phyloP scores from a whole-genome alignment of 2,888 invertebrate genomes.

The Catocala nupta region DNA sequence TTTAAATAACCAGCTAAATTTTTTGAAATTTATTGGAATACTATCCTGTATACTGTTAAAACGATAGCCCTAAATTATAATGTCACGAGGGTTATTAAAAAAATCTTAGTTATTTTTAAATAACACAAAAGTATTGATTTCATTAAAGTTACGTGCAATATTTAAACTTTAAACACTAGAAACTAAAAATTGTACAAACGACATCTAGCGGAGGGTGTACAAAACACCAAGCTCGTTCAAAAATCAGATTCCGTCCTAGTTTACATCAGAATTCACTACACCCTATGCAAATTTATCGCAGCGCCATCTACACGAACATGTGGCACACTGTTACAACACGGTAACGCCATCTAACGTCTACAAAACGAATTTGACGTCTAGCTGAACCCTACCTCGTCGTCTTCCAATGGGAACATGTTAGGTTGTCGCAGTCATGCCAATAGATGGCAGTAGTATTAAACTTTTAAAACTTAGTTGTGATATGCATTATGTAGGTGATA shows the following conservation, averaged over 20 bases:
- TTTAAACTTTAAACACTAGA: conserved; percentile 1
- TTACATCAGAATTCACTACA: conserved; percentile 10
- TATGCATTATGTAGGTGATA: conserved; percentile 52
- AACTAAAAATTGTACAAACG: conserved; percentile 25
- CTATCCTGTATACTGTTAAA: conserved; percentile 37
- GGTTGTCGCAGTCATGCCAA: conserved; percentile 44
- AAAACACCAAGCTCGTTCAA: conserved; percentile 30
- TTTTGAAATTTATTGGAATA: conserved; percentile 48
- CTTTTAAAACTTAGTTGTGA: conserved; percentile 63
- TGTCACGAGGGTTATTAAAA: too few relatives aligned
- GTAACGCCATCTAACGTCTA: conserved; percentile 42
- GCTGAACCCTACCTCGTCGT: conserved; percentile 15
- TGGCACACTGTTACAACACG: conserved; percentile 8
- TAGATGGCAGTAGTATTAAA: conserved; percentile 69
- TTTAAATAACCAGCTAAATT: conserved; percentile 54
- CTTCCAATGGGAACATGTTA: conserved; percentile 49
- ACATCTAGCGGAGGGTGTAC: conserved; percentile 59
- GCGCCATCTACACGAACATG: conserved; percentile 51
- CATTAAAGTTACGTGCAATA: too few relatives aligned
- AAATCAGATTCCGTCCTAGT: conserved; percentile 12
- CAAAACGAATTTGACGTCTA: neutral
- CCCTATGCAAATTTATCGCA: conserved; percentile 21
- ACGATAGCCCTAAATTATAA: too few relatives aligned
- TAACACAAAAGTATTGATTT: too few relatives aligned
- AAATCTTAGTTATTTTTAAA: too few relatives aligned